Evolutionary conservation across 2,797 vertebrate species (phyloP).

Genomic region (Sandelia bainsii): DNA sequence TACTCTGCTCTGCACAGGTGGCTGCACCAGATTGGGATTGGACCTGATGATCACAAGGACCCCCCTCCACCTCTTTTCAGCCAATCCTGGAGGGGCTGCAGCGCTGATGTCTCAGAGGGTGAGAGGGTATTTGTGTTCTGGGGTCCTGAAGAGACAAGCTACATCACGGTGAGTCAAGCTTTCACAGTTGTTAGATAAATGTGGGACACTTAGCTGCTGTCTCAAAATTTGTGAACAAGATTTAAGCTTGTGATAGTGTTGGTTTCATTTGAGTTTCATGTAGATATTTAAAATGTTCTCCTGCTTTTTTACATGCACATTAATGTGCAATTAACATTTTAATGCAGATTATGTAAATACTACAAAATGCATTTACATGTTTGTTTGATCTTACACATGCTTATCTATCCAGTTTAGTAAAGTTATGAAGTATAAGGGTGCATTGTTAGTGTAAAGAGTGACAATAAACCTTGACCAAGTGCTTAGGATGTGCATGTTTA

Average conservation of each 20-base stretch:
- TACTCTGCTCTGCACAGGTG: slow-evolving; percentile 74
- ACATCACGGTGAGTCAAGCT: slow-evolving; percentile 82
- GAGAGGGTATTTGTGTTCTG: slow-evolving; percentile 76
- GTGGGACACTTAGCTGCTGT: slow-evolving; percentile 16
- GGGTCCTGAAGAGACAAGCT: slow-evolving; percentile 80
- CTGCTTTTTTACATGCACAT: not conserved
- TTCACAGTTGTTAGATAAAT: slow-evolving; percentile 27
- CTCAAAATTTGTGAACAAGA: slow-evolving; percentile 10
- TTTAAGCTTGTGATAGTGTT: not conserved
- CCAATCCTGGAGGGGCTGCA: slow-evolving; percentile 72
- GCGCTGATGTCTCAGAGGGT: slow-evolving; percentile 80
- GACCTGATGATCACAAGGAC: slow-evolving; percentile 82
- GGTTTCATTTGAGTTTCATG: slow-evolving; percentile 8
- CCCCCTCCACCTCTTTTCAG: slow-evolving; percentile 69
- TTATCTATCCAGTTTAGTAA: slow-evolving; percentile 10
- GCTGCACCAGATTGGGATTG: slow-evolving; percentile 64
- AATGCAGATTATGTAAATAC: not conserved
- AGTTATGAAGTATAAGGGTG: not conserved
- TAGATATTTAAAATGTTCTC: not conserved
- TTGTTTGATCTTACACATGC: not conserved
- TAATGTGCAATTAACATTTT: not conserved
- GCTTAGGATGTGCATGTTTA: slow-evolving; percentile 53
- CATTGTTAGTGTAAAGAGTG: slow-evolving; percentile 9
- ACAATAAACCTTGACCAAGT: slow-evolving; percentile 8
- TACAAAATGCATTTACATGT: not conserved